Evolutionary conservation across 1,140 invertebrate species (phyloP).

Genomic region (Drosophila sechellia): DNA sequence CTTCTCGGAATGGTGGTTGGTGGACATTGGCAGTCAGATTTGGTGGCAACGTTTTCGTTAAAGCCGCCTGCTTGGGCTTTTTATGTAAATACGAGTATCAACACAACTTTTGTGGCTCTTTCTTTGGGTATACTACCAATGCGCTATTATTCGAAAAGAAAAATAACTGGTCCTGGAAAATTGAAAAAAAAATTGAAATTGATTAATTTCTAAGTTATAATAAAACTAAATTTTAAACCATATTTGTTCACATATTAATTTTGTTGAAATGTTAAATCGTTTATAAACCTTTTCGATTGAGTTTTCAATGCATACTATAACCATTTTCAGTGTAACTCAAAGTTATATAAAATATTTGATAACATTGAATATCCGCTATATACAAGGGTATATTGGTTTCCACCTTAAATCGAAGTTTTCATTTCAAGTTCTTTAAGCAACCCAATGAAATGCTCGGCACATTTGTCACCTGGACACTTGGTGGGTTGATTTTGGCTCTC

Average conservation of each 20-base stretch:
- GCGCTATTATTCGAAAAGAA: no score
- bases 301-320: no score
- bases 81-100: slow-evolving; percentile 46
- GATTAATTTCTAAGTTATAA: not conserved
- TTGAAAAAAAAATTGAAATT: not conserved
- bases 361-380: not conserved
- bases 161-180: no score
- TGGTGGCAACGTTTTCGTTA: slow-evolving; percentile 36
- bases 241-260: not conserved
- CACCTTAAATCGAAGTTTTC: not conserved
- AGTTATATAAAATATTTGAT: not conserved
- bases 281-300: not conserved
- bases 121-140: slow-evolving; percentile 15
- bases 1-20: slow-evolving; percentile 48
- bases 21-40: slow-evolving; percentile 30
- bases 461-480: slow-evolving; percentile 30
- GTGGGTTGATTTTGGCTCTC: slow-evolving; percentile 9
- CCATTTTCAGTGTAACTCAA: not conserved
- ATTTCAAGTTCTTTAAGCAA: slow-evolving; percentile 40
- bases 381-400: slow-evolving; percentile 18
- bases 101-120: slow-evolving; percentile 11
- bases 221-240: not conserved
- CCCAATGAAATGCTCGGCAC: slow-evolving; percentile 36
- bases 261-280: not conserved
- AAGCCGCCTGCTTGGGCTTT: slow-evolving; percentile 32